phyloP scores from a whole-genome alignment of 2,113 vertebrate genomes.

The Chlorodrepanis virens region DNA sequence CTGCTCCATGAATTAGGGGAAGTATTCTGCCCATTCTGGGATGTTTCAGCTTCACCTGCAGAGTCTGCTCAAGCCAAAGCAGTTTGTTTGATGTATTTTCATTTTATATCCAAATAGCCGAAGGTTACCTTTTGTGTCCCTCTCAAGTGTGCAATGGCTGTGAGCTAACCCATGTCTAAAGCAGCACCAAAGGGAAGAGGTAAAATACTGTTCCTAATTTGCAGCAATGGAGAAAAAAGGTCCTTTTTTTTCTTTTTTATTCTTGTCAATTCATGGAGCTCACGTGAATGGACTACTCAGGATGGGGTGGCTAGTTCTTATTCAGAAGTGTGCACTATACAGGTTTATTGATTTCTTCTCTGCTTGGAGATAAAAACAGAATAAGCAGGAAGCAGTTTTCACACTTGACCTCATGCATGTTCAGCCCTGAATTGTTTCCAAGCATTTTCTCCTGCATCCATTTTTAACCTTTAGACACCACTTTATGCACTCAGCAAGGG shows the following conservation, averaged over 20 bases:
- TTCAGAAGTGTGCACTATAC: not conserved
- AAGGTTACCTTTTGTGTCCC: not conserved
- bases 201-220: not conserved
- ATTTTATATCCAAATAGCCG: not conserved
- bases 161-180: not conserved
- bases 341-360: conserved; percentile 44
- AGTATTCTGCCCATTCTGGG: not conserved
- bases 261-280: not conserved
- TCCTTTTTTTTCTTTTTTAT: not conserved
- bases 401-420: conserved; percentile 32
- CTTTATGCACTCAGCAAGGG: not conserved
- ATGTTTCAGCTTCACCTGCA: not conserved
- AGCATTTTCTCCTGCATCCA: not conserved
- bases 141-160: not conserved
- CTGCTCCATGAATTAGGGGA: not conserved
- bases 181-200: not conserved
- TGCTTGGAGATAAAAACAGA: conserved; percentile 24
- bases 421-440: conserved; percentile 14
- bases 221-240: not conserved
- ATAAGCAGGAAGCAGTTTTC: conserved; percentile 33
- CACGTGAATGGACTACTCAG: not conserved
- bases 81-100: not conserved
- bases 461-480: conserved; percentile 11
- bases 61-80: not conserved
- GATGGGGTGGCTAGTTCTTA: conserved; percentile 24